phyloP scores from a whole-genome alignment of 1,140 invertebrate species.

The Lucilia cuprina region DNA sequence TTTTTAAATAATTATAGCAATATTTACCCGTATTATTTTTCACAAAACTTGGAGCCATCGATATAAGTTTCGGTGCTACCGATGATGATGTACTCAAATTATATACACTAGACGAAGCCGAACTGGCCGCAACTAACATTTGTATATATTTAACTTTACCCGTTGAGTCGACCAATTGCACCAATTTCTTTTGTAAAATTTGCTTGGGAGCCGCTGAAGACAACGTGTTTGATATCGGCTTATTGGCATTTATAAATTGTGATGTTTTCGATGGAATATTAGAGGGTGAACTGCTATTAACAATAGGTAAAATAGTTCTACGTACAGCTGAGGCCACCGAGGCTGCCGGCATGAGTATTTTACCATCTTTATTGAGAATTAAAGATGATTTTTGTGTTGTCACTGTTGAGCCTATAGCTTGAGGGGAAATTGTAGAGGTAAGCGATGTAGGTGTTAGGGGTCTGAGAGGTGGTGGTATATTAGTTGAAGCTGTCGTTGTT shows the following conservation, averaged over 20 bases:
- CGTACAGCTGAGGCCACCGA: background rate
- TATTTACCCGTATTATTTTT: background rate
- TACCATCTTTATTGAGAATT: background rate
- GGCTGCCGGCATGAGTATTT: background rate
- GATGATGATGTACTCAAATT: background rate
- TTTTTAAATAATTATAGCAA: no score
- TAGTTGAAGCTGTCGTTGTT: background rate
- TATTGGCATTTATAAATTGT: background rate
- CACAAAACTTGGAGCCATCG: background rate
- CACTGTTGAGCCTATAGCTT: background rate
- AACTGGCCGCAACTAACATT: slow-evolving; percentile 25
- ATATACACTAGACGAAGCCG: background rate
- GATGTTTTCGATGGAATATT: background rate
- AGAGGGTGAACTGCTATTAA: background rate
- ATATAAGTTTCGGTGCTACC: background rate
- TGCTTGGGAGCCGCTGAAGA: background rate
- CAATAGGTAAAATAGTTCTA: slow-evolving; percentile 17
- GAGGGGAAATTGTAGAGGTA: background rate
- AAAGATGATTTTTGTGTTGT: background rate
- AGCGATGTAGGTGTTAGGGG: background rate
- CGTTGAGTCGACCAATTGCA: slow-evolving; percentile 39
- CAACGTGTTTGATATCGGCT: background rate
- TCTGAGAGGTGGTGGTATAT: background rate
- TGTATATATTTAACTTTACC: slow-evolving; percentile 41
- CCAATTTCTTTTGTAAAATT: slow-evolving; percentile 39